Conservation (phyloP, 2,888 invertebrate genomes). For the Mesopsocus fuscifrons region DNA sequence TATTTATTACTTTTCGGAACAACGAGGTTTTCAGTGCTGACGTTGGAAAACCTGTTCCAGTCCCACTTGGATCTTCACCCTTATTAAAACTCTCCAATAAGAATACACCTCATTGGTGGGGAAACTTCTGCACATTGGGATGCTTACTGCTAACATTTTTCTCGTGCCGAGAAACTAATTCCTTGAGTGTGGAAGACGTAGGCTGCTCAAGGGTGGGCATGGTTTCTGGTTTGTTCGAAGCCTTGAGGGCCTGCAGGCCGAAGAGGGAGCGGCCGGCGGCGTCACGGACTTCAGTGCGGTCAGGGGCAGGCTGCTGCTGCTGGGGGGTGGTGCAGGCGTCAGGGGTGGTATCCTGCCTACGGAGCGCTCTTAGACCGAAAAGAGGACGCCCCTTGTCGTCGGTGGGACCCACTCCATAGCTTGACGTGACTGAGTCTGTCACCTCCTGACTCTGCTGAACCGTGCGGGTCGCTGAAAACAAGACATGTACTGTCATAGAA, state of each 20-base stretch:
- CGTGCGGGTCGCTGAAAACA: conserved; percentile 10
- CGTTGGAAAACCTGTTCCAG: too few relatives aligned
- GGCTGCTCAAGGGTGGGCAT: conserved; percentile 19
- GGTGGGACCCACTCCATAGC: conserved; percentile 65
- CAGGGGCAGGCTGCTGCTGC: neutral
- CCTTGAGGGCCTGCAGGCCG: conserved; percentile 24
- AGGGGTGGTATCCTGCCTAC: conserved; percentile 33
- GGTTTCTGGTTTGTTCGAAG: conserved; percentile 12
- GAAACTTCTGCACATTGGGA: too few relatives aligned
- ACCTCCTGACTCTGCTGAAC: conserved; percentile 16
- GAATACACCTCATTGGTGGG: too few relatives aligned
- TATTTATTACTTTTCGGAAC: too few relatives aligned
- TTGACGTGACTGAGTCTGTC: conserved; percentile 52
- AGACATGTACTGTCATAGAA: conserved; percentile 21
- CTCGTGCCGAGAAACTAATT: conserved; percentile 20
- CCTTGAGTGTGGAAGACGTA: conserved; percentile 18
- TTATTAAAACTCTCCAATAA: too few relatives aligned
- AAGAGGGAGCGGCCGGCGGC: conserved; percentile 25
- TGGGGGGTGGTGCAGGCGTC: neutral
- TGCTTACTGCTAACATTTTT: conserved; percentile 16
- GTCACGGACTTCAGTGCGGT: conserved; percentile 17
- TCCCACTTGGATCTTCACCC: too few relatives aligned
- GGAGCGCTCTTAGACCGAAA: conserved; percentile 56
- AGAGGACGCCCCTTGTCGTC: conserved; percentile 61
- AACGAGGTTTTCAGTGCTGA: too few relatives aligned